phyloP scores from a whole-genome alignment of 2,888 invertebrate species.

The Atrina japonica region DNA sequence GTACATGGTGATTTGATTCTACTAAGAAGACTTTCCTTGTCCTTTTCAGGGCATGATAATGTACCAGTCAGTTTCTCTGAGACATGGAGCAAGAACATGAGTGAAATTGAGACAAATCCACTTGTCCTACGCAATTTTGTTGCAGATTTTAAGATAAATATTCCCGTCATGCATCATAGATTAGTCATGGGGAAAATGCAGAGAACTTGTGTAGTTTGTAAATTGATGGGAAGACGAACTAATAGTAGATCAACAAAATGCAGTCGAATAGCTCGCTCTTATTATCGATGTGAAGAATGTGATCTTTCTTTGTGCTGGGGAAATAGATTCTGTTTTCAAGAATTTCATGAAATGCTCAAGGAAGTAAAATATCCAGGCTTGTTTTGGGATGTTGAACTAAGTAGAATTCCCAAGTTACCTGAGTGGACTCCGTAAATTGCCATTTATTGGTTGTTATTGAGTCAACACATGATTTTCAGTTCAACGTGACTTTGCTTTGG shows the following conservation, averaged over 20 bases:
- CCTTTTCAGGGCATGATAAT: conserved; percentile 8
- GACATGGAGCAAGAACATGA: too few relatives aligned
- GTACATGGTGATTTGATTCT: too few relatives aligned
- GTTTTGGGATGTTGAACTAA: too few relatives aligned
- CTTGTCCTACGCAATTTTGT: conserved; percentile 1
- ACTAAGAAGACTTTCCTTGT: conserved; percentile 17
- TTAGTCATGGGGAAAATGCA: not conserved
- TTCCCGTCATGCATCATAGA: conserved; percentile 7
- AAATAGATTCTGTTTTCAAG: conserved; percentile 24
- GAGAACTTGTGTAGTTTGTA: conserved; percentile 25
- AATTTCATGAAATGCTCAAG: conserved; percentile 26
- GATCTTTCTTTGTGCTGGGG: conserved; percentile 20
- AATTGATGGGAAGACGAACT: conserved; percentile 17
- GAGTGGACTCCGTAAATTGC: too few relatives aligned
- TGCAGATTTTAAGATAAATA: conserved; percentile 12
- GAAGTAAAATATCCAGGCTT: too few relatives aligned
- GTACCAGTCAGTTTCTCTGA: not conserved
- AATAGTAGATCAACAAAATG: not conserved
- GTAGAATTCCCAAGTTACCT: too few relatives aligned
- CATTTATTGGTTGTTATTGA: too few relatives aligned
- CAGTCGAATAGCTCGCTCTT: conserved; percentile 18
- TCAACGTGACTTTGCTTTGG: too few relatives aligned
- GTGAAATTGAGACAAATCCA: too few relatives aligned
- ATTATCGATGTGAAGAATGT: conserved; percentile 19
- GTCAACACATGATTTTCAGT: too few relatives aligned